Evolutionary conservation across 2,113 vertebrate species (phyloP).

Genomic region (Aldabrachelys gigantea): DNA sequence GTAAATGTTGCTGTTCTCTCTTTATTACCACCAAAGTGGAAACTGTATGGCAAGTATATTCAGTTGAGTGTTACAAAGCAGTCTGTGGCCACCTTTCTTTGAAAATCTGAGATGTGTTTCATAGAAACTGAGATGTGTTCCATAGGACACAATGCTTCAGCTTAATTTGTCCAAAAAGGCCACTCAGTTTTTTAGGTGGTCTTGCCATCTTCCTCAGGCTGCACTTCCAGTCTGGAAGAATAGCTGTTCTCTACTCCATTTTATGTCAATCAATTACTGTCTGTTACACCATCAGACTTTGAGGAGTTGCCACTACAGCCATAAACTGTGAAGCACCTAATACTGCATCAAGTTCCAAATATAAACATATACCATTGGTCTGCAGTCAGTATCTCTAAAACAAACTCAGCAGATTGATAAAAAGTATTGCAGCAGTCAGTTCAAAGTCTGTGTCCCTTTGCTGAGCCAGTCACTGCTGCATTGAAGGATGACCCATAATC

Average conservation of each 20-base stretch:
- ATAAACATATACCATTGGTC: neutral
- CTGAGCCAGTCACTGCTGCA: conserved; percentile 10
- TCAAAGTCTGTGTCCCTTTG: conserved; percentile 22
- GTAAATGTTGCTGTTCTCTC: neutral
- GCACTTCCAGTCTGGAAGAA: neutral
- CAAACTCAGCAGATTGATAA: neutral
- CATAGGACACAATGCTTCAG: neutral
- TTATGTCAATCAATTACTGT: neutral
- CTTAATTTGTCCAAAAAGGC: neutral
- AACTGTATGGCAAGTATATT: neutral
- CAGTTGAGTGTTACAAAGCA: neutral
- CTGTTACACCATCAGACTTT: neutral
- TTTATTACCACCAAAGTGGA: neutral
- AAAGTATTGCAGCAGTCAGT: neutral
- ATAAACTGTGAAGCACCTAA: neutral
- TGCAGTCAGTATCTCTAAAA: neutral
- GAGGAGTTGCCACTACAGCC: accelerated
- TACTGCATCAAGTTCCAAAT: neutral
- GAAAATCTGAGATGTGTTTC: neutral
- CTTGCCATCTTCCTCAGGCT: neutral
- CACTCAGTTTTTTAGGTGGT: neutral
- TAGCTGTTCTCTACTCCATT: neutral
- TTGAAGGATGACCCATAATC: conserved; percentile 63
- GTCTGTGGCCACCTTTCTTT: neutral
- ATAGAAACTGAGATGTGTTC: neutral